These are phyloP conservation scores for Eumacrocentrus americanus DNA, from an alignment of 2,888 invertebrate species.

Conservation along the genomic window DNA sequence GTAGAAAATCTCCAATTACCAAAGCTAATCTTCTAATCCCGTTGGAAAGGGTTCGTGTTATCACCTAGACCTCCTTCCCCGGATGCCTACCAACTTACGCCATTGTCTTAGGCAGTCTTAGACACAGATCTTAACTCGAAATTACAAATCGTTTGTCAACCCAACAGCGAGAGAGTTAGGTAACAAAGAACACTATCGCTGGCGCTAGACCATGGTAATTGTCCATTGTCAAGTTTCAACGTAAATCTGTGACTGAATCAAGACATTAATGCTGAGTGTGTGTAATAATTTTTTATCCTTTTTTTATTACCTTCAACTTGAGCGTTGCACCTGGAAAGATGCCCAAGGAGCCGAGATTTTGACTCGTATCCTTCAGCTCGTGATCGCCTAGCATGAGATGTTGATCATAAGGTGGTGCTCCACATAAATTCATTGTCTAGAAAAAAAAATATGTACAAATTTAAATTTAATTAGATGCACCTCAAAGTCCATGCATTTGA, in stretches of 20 bases:
- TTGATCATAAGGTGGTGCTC: conserved; percentile 55
- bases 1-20: conserved; percentile 7
- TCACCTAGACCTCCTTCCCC: background rate
- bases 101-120: conserved; percentile 10
- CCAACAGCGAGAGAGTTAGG: no score
- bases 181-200: background rate
- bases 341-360: conserved; percentile 54
- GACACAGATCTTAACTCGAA: conserved; percentile 17
- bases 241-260: no score
- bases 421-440: conserved; percentile 56
- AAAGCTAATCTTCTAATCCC: conserved; percentile 8
- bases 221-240: no score
- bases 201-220: no score
- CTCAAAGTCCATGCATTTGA: background rate
- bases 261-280: no score
- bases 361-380: conserved; percentile 53
- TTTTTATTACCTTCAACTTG: conserved; percentile 51
- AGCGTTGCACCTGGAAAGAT: conserved; percentile 55
- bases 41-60: background rate
- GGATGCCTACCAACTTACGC: background rate
- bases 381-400: conserved; percentile 55
- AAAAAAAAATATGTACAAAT: conserved; percentile 29
- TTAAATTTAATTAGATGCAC: background rate
- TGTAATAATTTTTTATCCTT: no score
- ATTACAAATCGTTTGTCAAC: background rate